Percentiles rank a stretch among this genome's conserved stretches.
phyloP scores from a whole-genome alignment of 2,797 vertebrate species.

The Muscicapa comitata region DNA sequence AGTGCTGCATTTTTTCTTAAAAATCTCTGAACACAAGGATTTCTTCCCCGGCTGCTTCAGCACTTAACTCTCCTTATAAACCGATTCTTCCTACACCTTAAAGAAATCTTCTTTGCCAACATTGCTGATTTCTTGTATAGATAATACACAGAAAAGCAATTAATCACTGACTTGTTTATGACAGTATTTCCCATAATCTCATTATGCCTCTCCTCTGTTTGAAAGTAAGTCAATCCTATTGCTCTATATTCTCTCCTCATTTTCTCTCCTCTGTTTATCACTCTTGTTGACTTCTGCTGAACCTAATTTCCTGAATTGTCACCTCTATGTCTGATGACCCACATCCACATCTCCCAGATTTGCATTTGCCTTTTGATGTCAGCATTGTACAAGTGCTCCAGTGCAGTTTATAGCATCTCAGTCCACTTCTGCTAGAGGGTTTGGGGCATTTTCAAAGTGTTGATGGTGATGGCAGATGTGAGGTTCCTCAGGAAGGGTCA shows the following conservation, averaged over 20 bases:
- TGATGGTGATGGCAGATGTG: background rate
- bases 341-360: background rate
- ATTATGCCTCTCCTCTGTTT: background rate
- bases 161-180: background rate
- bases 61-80: background rate
- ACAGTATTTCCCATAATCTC: background rate
- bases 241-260: background rate
- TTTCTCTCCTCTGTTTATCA: background rate
- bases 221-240: background rate
- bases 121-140: background rate
- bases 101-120: background rate
- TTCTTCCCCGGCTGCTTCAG: background rate
- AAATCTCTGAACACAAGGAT: background rate
- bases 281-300: background rate
- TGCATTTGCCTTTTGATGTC: background rate
- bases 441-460: accelerated
- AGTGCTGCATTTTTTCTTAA: background rate
- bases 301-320: background rate
- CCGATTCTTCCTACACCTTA: background rate
- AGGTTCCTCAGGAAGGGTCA: background rate
- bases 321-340: background rate
- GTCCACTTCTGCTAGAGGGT: background rate
- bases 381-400: background rate
- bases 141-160: background rate
- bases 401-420: background rate